Evolutionary conservation across 2,888 invertebrate genomes (phyloP).

Genomic region (Orthosia cruda): DNA sequence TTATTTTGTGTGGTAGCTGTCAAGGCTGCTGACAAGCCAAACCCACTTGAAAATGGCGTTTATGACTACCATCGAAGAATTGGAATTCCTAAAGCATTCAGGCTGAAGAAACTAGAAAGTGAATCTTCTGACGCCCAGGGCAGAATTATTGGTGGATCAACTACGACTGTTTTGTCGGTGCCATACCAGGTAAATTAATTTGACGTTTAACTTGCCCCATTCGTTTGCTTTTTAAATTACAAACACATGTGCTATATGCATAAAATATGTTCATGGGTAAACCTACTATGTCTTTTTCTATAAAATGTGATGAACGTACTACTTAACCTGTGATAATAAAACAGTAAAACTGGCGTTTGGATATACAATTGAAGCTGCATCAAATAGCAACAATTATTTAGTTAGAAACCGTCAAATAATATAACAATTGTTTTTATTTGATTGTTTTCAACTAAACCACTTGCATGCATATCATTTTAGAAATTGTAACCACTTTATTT

Average conservation of each 20-base stretch:
- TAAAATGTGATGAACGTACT: no score
- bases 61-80: conserved; percentile 73
- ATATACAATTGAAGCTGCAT: no score
- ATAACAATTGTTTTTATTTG: no score
- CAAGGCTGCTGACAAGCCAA: conserved; percentile 44
- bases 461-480: not conserved
- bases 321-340: no score
- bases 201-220: not conserved
- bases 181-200: conserved; percentile 73
- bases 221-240: no score
- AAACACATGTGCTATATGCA: no score
- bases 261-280: no score
- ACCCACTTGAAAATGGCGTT: conserved; percentile 61
- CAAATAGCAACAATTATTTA: no score
- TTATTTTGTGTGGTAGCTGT: conserved; percentile 53
- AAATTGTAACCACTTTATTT: not conserved
- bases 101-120: conserved; percentile 71
- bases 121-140: conserved; percentile 55
- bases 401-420: no score
- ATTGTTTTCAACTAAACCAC: no score
- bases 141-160: conserved; percentile 74
- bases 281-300: no score
- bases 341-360: no score
- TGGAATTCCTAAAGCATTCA: conserved; percentile 74
- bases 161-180: conserved; percentile 67